A percentile compares a stretch with the other conserved stretches of the same genome.
phyloP scores from a whole-genome alignment of 2,113 vertebrate species.

The Anolis sagrei region DNA sequence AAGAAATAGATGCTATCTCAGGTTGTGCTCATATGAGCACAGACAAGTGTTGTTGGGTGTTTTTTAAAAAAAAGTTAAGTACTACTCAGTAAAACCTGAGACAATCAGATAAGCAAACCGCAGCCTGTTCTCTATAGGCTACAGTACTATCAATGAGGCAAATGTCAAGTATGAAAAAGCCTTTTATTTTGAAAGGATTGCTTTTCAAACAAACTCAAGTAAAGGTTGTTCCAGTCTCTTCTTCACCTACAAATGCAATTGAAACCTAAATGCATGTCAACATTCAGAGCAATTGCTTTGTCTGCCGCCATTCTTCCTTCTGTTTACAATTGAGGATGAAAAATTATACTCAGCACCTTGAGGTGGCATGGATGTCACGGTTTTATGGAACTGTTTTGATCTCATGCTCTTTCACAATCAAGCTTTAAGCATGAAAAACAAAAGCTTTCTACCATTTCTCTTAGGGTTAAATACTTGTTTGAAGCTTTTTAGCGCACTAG shows the following conservation, averaged over 20 bases:
- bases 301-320: conserved; percentile 35
- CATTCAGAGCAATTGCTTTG: conserved; percentile 1
- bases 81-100: conserved; percentile 27
- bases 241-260: conserved; percentile 22
- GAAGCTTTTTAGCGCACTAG: background rate
- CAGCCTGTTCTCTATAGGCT: background rate
- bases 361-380: background rate
- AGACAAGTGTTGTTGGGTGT: conserved; percentile 17
- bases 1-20: background rate
- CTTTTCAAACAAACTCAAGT: conserved; percentile 6
- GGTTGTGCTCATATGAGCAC: background rate
- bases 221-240: conserved; percentile 33
- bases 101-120: conserved; percentile 10
- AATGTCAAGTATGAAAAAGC: background rate
- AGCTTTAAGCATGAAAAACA: background rate
- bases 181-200: conserved; percentile 39
- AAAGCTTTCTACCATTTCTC: background rate
- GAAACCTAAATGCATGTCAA: conserved; percentile 16
- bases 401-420: background rate
- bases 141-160: conserved; percentile 23
- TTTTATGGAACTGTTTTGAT: background rate
- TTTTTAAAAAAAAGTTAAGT: background rate
- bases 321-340: conserved; percentile 13
- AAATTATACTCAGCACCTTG: background rate
- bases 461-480: background rate